A percentile compares a stretch with the other conserved stretches of the same genome.
phyloP scores from a whole-genome alignment of 1,140 invertebrate species.

The Stegodyphus mimosarum region DNA sequence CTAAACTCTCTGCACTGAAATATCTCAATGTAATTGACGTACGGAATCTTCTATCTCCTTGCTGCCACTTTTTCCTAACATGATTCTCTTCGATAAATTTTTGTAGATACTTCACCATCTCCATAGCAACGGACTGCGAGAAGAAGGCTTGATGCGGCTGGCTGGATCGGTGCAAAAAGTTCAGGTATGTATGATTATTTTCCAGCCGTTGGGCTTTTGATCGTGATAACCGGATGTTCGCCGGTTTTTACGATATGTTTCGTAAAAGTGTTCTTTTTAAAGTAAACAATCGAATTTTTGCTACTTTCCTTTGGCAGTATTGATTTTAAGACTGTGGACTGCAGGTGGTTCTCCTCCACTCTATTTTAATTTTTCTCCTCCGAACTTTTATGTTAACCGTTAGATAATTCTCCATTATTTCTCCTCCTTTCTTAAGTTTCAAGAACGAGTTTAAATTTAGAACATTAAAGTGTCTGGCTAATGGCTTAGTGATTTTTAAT shows the following conservation, averaged over 20 bases:
- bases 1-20: no score
- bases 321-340: no score
- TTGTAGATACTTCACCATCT: conserved; percentile 54
- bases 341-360: no score
- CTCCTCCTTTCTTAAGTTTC: no score
- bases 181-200: conserved; percentile 19
- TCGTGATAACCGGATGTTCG: not conserved
- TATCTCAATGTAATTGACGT: no score
- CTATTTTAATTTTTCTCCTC: not conserved
- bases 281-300: not conserved
- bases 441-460: no score
- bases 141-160: conserved; percentile 53
- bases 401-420: no score
- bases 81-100: not conserved
- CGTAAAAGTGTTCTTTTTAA: not conserved
- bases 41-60: not conserved
- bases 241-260: not conserved
- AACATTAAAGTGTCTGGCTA: no score
- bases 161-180: conserved; percentile 54
- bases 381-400: not conserved
- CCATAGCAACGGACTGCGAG: conserved; percentile 45
- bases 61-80: not conserved
- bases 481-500: no score
- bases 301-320: not conserved
- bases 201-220: not conserved